Evolutionary conservation across 2,113 vertebrate genomes (phyloP).

Genomic region (Silurus meridionalis): DNA sequence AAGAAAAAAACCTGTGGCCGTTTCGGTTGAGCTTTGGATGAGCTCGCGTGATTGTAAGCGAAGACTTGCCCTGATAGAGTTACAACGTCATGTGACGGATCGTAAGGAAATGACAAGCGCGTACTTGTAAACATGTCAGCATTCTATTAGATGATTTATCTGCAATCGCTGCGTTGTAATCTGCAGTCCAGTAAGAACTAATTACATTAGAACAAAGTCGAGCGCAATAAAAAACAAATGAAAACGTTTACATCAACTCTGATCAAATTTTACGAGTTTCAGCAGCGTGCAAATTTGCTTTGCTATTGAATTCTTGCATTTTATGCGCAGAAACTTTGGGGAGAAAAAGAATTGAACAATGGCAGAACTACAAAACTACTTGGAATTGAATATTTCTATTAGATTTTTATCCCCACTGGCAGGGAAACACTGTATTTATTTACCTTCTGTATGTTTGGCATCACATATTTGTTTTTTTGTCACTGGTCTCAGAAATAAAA

Average conservation of each 20-base stretch:
- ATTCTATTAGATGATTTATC: not conserved
- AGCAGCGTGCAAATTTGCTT: not conserved
- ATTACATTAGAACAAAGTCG: not conserved
- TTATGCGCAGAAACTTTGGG: not conserved
- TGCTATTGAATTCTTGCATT: not conserved
- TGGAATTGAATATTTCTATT: slow-evolving; percentile 45
- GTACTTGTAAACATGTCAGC: not conserved
- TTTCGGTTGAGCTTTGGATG: not conserved
- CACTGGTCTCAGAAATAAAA: not conserved
- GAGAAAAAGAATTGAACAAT: not conserved
- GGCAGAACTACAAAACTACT: not conserved
- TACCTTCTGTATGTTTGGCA: slow-evolving; percentile 10
- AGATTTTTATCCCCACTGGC: not conserved
- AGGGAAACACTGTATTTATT: not conserved
- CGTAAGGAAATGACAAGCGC: not conserved
- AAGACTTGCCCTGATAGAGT: not conserved
- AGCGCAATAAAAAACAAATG: not conserved
- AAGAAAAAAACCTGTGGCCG: not conserved
- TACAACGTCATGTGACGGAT: not conserved
- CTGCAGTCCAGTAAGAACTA: not conserved
- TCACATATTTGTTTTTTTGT: slow-evolving; percentile 19
- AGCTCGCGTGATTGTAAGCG: slow-evolving; percentile 8
- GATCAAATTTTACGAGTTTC: not conserved
- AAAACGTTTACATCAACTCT: not conserved
- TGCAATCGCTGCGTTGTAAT: not conserved